A percentile compares a stretch with the other conserved stretches of the same genome.
Evolutionary conservation across 2,797 vertebrate genomes (phyloP).

Genomic region (Bucorvus abyssinicus): DNA sequence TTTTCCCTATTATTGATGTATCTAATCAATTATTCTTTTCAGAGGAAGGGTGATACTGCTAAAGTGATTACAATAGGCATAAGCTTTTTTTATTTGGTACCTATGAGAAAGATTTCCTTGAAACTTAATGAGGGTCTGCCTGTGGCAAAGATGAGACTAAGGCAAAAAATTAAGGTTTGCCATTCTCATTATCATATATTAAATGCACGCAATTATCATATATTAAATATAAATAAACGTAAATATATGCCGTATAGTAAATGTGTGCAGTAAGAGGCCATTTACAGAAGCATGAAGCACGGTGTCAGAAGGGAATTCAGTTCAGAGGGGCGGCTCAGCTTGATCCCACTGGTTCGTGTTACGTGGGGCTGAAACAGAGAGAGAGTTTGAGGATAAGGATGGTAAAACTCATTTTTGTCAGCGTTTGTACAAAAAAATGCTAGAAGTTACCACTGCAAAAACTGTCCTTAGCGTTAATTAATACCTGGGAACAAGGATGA

Average conservation of each 20-base stretch:
- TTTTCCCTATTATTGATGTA: not conserved
- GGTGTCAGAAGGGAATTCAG: not conserved
- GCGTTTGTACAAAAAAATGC: constrained; percentile 15
- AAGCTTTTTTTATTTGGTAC: not conserved
- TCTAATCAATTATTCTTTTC: not conserved
- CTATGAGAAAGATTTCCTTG: not conserved
- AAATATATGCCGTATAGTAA: no score
- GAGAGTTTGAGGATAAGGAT: not conserved
- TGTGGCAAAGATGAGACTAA: not conserved
- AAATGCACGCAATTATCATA: no score
- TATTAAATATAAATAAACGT: no score
- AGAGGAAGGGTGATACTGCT: not conserved
- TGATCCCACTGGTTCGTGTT: not conserved
- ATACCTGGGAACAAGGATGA: not conserved
- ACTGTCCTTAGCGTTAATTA: not conserved
- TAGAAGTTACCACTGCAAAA: not conserved
- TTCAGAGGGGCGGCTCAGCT: not conserved
- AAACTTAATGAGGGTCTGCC: not conserved
- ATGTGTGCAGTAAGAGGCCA: not conserved
- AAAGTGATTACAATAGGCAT: not conserved
- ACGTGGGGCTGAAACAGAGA: not conserved
- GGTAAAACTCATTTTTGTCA: constrained; percentile 5
- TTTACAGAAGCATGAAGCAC: not conserved
- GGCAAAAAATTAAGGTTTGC: not conserved
- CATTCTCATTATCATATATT: not conserved